Conservation (phyloP, 2,888 invertebrate species). For the Slavum lentiscoides region DNA sequence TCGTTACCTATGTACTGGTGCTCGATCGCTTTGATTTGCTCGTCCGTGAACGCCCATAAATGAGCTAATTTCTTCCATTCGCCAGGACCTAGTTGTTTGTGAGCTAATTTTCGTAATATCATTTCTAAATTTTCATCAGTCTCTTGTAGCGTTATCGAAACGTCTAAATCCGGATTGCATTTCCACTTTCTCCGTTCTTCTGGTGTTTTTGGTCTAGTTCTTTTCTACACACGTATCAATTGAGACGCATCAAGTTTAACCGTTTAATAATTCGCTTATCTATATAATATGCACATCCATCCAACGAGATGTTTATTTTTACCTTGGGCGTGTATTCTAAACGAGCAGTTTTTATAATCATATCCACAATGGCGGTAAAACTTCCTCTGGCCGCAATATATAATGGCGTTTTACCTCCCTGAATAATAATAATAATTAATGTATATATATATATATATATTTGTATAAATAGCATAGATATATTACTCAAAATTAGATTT, state of each 20-base stretch:
- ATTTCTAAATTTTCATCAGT: constrained; percentile 58
- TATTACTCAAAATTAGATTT: too few relatives aligned
- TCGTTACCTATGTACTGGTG: constrained; percentile 71
- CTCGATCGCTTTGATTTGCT: constrained; percentile 71
- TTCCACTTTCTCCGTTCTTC: constrained; percentile 54
- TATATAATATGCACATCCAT: too few relatives aligned
- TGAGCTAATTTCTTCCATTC: constrained; percentile 71
- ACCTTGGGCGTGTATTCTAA: constrained; percentile 65
- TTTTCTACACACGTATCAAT: constrained; percentile 19
- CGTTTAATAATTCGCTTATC: background rate
- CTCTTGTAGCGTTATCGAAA: constrained; percentile 54
- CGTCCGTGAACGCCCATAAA: constrained; percentile 71
- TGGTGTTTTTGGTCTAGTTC: constrained; percentile 28
- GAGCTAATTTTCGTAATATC: constrained; percentile 64
- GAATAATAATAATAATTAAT: constrained; percentile 56
- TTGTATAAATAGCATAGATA: too few relatives aligned
- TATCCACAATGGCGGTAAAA: constrained; percentile 80
- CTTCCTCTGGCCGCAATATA: constrained; percentile 79
- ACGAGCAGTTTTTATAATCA: constrained; percentile 76
- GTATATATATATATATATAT: too few relatives aligned
- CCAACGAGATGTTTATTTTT: background rate
- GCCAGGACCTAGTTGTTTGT: constrained; percentile 66
- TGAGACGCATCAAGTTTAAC: background rate
- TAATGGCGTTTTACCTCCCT: constrained; percentile 72
- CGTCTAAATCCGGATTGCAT: constrained; percentile 54